phyloP scores from a whole-genome alignment of 2,888 invertebrate species.

The Acanthopleura granulata region DNA sequence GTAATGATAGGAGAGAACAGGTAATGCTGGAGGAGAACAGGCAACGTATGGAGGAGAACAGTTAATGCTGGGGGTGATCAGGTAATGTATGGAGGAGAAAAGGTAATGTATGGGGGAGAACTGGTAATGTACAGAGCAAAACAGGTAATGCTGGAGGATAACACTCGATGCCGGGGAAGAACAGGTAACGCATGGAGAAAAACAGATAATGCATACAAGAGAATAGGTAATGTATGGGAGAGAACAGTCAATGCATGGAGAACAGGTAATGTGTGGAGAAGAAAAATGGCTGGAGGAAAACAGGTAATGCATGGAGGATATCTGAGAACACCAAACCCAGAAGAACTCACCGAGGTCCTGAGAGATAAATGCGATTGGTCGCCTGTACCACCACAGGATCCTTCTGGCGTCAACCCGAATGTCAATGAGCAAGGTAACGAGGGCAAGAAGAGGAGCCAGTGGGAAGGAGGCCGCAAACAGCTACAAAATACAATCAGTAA shows the following conservation, averaged over 20 bases:
- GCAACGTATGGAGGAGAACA: no score
- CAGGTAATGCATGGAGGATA: no score
- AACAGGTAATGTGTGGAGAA: no score
- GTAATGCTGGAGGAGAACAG: neutral
- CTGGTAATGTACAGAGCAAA: no score
- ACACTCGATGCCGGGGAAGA: no score
- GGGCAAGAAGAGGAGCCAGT: slow-evolving; percentile 70
- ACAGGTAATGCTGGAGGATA: no score
- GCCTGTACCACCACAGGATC: slow-evolving; percentile 69
- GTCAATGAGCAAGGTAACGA: slow-evolving; percentile 69
- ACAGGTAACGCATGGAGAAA: neutral
- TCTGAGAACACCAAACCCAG: no score
- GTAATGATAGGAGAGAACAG: neutral
- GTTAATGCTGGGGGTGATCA: no score
- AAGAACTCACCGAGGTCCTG: slow-evolving; percentile 68
- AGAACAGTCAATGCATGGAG: no score
- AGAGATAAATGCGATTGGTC: slow-evolving; percentile 68
- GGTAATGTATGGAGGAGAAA: no score
- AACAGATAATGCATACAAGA: neutral
- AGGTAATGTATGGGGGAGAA: no score
- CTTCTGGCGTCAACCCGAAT: slow-evolving; percentile 69
- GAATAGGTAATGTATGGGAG: no score
- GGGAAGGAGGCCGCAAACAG: slow-evolving; percentile 72
- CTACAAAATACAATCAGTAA: slow-evolving; percentile 48
- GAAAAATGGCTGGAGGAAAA: neutral